A percentile compares a stretch with the other conserved stretches of the same genome.
Conservation (phyloP, 1,140 invertebrate species). For the Riptortus pedestris region DNA sequence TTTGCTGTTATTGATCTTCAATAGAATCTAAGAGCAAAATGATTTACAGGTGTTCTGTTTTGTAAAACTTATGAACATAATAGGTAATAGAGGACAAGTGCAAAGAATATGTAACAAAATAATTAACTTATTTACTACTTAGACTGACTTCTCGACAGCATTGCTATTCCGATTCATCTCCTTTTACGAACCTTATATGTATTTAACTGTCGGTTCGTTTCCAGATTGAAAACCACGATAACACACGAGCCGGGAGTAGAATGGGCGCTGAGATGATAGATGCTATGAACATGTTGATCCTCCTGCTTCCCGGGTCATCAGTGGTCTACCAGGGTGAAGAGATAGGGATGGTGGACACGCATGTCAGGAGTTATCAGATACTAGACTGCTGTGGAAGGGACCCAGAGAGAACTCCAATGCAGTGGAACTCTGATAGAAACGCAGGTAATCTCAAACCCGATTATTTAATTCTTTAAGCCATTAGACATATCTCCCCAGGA, state of each 20-base stretch:
- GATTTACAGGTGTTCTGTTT: too few species aligned
- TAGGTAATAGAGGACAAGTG: too few species aligned
- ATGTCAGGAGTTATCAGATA: slow-evolving; percentile 34
- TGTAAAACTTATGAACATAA: too few species aligned
- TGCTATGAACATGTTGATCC: slow-evolving; percentile 53
- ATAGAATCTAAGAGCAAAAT: too few species aligned
- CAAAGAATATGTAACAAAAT: too few species aligned
- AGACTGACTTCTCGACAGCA: too few species aligned
- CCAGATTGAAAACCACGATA: slow-evolving; percentile 50
- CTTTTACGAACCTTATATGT: neutral
- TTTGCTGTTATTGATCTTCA: too few species aligned
- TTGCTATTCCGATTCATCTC: too few species aligned
- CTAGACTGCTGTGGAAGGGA: slow-evolving; percentile 46
- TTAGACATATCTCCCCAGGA: too few species aligned
- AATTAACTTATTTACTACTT: too few species aligned
- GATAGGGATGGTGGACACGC: slow-evolving; percentile 50
- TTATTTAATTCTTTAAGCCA: too few species aligned
- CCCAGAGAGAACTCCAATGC: slow-evolving; percentile 58
- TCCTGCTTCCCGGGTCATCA: slow-evolving; percentile 58
- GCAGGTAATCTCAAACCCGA: slow-evolving; percentile 42
- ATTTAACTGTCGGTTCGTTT: too few species aligned
- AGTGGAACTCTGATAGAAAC: slow-evolving; percentile 51
- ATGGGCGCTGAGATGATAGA: slow-evolving; percentile 49
- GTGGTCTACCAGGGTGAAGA: slow-evolving; percentile 72
- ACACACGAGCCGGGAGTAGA: slow-evolving; percentile 44